Percentiles rank a stretch among this genome's conserved stretches.
These are phyloP conservation scores for Marronus borbonicus DNA, from an alignment of 2,888 invertebrate species.

Conservation along the genomic window DNA sequence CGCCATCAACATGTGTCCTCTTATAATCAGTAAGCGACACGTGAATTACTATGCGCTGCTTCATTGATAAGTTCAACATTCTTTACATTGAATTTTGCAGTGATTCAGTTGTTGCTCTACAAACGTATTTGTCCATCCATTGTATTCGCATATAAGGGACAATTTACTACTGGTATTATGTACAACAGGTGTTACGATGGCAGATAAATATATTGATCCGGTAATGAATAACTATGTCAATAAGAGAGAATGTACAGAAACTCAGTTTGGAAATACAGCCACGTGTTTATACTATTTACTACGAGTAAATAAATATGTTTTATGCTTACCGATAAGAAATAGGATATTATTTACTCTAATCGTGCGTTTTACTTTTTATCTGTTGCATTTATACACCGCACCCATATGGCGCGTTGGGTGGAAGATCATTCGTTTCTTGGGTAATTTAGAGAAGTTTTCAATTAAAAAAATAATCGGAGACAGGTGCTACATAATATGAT, in stretches of 20 bases:
- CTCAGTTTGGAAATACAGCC: constrained; percentile 20
- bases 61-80: constrained; percentile 16
- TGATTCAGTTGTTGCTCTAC: constrained; percentile 15
- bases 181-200: constrained; percentile 36
- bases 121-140: constrained; percentile 1
- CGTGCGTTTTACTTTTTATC: neutral
- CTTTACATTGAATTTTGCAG: neutral
- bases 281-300: neutral
- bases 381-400: no score
- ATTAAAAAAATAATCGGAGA: no score
- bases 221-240: constrained; percentile 23
- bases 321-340: neutral
- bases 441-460: no score
- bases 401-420: no score
- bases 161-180: constrained; percentile 23
- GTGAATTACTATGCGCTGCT: neutral
- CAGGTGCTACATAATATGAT: no score
- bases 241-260: neutral
- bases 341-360: neutral
- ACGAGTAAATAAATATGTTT: neutral
- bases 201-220: constrained; percentile 10
- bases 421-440: no score
- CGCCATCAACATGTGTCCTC: neutral
- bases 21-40: neutral
- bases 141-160: constrained; percentile 21